phyloP scores from a whole-genome alignment of 2,113 vertebrate genomes.

The Phodopus roborovskii region DNA sequence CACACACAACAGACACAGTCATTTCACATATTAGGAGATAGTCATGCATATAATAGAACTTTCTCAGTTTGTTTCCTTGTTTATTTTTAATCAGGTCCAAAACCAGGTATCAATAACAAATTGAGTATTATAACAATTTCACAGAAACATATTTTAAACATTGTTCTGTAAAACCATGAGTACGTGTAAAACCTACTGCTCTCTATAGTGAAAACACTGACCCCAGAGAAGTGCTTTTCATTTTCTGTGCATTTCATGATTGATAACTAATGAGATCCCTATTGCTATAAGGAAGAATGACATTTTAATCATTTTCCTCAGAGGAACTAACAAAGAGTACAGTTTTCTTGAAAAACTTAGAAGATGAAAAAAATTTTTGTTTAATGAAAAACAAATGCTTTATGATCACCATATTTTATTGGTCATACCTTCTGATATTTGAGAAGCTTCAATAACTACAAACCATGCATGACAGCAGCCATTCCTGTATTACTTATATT shows the following conservation, averaged over 20 bases:
- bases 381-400: not conserved
- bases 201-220: conserved; percentile 2
- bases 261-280: conserved; percentile 24
- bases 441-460: not conserved
- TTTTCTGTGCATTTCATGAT: conserved; percentile 15
- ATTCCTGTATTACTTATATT: not conserved
- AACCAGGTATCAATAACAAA: conserved; percentile 25
- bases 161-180: not conserved
- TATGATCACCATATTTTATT: not conserved
- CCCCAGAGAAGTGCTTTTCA: not conserved
- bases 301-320: not conserved
- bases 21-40: not conserved
- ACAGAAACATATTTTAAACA: not conserved
- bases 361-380: not conserved
- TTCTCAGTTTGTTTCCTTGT: too few relatives aligned
- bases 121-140: not conserved
- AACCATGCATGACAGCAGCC: not conserved
- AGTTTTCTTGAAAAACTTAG: not conserved
- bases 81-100: not conserved
- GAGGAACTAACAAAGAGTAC: not conserved
- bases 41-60: not conserved
- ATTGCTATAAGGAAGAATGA: not conserved
- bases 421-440: not conserved
- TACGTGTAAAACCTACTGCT: not conserved
- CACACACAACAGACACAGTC: not conserved